phyloP scores from a whole-genome alignment of 2,888 invertebrate species.

The Caenorhabditis uteleia region DNA sequence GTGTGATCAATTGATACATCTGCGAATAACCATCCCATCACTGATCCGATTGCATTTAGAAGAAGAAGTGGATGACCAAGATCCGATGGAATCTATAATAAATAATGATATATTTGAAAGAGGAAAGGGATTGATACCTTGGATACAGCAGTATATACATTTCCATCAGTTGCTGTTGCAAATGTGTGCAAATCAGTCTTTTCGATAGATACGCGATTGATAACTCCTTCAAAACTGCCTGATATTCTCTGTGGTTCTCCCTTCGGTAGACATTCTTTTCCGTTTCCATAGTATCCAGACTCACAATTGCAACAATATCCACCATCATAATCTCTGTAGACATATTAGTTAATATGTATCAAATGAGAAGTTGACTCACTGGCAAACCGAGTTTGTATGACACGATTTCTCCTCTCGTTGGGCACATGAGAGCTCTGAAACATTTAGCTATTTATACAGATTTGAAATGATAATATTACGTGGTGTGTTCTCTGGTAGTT shows the following conservation, averaged over 20 bases:
- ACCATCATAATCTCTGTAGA: slow-evolving; percentile 81
- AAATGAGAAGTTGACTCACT: slow-evolving; percentile 4
- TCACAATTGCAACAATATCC: slow-evolving; percentile 89
- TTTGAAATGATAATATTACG: too few species aligned
- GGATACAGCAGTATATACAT: slow-evolving; percentile 54
- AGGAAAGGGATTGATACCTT: too few species aligned
- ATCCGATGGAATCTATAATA: slow-evolving; percentile 76
- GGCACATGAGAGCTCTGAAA: slow-evolving; percentile 26
- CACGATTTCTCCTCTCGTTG: slow-evolving; percentile 33
- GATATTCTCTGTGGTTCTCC: slow-evolving; percentile 84
- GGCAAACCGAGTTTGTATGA: slow-evolving; percentile 30
- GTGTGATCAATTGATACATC: too few species aligned
- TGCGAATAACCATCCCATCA: slow-evolving; percentile 93
- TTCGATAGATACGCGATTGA: slow-evolving; percentile 81
- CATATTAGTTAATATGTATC: slow-evolving; percentile 75
- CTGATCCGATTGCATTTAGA: slow-evolving; percentile 82
- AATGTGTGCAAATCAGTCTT: slow-evolving; percentile 87
- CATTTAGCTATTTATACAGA: too few species aligned
- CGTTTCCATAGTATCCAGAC: slow-evolving; percentile 87
- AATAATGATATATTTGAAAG: slow-evolving; percentile 74
- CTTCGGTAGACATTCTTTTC: slow-evolving; percentile 84
- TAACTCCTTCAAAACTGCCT: slow-evolving; percentile 83
- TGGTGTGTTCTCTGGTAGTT: neutral
- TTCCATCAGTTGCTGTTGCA: slow-evolving; percentile 75
- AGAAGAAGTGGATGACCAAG: slow-evolving; percentile 84